phyloP scores from a whole-genome alignment of 2,113 vertebrate genomes.

The Sinocyclocheilus anophthalmus region DNA sequence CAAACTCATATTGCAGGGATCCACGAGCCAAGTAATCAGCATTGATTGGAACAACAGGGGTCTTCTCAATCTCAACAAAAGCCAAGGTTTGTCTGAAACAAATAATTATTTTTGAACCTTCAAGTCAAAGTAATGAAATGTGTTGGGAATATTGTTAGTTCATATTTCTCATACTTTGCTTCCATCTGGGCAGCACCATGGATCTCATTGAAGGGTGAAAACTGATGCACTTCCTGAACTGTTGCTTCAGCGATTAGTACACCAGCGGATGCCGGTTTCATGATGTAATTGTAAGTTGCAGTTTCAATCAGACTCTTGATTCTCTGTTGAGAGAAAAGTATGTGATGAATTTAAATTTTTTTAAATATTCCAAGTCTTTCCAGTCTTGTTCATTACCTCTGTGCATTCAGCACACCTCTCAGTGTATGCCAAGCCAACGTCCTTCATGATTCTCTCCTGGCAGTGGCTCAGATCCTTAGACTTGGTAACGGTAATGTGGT shows the following conservation, averaged over 20 bases:
- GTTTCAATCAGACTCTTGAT: constrained; percentile 75
- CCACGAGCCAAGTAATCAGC: constrained; percentile 65
- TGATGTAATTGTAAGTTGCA: constrained; percentile 72
- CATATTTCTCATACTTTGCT: constrained; percentile 70
- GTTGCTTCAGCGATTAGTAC: constrained; percentile 74
- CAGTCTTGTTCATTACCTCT: constrained; percentile 69
- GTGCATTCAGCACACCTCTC: constrained; percentile 67
- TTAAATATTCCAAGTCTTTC: neutral
- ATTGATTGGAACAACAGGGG: constrained; percentile 36
- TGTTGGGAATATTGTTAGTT: too few species aligned
- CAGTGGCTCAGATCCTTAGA: constrained; percentile 81
- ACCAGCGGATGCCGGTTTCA: constrained; percentile 70
- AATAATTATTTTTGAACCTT: neutral
- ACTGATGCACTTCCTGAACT: constrained; percentile 78
- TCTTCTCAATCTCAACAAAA: constrained; percentile 70
- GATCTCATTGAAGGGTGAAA: constrained; percentile 75
- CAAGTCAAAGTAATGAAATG: neutral
- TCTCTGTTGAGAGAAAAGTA: constrained; percentile 62
- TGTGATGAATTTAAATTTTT: too few species aligned
- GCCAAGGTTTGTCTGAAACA: constrained; percentile 73
- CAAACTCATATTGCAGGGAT: constrained; percentile 75
- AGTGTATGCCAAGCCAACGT: constrained; percentile 75
- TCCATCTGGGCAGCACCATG: constrained; percentile 76
- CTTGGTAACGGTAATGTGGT: constrained; percentile 72
- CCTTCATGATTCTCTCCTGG: constrained; percentile 75